Percentiles rank a stretch among this genome's conserved stretches.
These are phyloP conservation scores for Crenichthys baileyi DNA, from an alignment of 2,797 vertebrate species.

Conservation along the genomic window DNA sequence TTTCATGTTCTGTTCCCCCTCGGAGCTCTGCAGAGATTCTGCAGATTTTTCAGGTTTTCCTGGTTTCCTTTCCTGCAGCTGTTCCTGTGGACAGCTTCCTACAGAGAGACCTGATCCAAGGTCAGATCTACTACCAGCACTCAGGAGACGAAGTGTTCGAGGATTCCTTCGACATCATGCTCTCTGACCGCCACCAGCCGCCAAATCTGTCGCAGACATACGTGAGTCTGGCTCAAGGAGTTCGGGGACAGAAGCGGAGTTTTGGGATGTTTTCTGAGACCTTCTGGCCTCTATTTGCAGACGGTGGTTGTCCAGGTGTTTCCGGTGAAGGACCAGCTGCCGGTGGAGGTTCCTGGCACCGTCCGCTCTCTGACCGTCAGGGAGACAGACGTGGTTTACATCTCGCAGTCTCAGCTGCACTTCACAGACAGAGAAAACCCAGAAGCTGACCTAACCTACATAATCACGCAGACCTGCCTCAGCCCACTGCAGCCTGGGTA, in stretches of 20 bases:
- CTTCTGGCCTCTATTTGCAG: slow-evolving; percentile 48
- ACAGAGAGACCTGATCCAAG: slow-evolving; percentile 80
- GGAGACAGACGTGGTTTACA: slow-evolving; percentile 80
- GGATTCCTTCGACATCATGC: slow-evolving; percentile 78
- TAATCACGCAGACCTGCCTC: slow-evolving; percentile 80
- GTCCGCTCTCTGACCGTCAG: slow-evolving; percentile 76
- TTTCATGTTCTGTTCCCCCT: neutral
- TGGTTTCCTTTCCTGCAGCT: slow-evolving; percentile 56
- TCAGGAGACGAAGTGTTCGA: slow-evolving; percentile 81
- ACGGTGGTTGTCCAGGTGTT: slow-evolving; percentile 77
- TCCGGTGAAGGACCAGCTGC: slow-evolving; percentile 82
- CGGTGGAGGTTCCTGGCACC: slow-evolving; percentile 71
- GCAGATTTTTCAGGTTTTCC: neutral
- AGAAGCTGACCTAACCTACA: slow-evolving; percentile 78
- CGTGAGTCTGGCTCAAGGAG: slow-evolving; percentile 44
- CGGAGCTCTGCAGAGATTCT: neutral
- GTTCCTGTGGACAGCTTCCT: slow-evolving; percentile 71
- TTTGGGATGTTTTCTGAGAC: neutral
- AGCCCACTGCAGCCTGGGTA: slow-evolving; percentile 74
- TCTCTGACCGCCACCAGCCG: slow-evolving; percentile 78
- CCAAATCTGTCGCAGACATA: slow-evolving; percentile 80
- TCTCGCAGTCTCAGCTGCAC: slow-evolving; percentile 78
- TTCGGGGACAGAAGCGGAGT: neutral
- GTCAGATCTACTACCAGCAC: slow-evolving; percentile 80
- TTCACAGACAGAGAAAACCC: slow-evolving; percentile 81